phyloP scores from a whole-genome alignment of 2,797 vertebrate genomes.

The Alca torda region DNA sequence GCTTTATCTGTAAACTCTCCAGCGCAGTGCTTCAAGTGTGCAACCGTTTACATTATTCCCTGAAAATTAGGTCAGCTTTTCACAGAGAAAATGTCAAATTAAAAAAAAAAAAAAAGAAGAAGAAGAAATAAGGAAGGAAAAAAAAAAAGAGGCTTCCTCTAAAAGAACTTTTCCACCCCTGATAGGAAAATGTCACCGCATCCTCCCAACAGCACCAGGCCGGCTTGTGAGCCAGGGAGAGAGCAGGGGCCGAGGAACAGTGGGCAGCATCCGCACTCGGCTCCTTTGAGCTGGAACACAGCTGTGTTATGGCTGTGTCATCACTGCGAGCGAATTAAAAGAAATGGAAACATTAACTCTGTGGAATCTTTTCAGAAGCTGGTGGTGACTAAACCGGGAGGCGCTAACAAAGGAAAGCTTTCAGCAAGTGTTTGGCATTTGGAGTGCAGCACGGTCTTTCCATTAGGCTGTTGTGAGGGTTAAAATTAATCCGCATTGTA shows the following conservation, averaged over 20 bases:
- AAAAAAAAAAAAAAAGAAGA: neutral
- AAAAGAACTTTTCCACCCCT: slow-evolving; percentile 66
- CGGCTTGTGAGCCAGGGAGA: slow-evolving; percentile 63
- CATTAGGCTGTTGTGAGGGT: slow-evolving; percentile 66
- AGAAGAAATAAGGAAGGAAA: neutral
- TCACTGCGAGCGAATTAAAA: slow-evolving; percentile 71
- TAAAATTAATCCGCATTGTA: slow-evolving; percentile 58
- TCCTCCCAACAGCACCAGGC: slow-evolving; percentile 67
- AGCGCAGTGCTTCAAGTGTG: slow-evolving; percentile 64
- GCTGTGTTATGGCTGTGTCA: slow-evolving; percentile 78
- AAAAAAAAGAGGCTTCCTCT: slow-evolving; percentile 24
- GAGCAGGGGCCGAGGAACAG: slow-evolving; percentile 68
- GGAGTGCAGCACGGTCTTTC: slow-evolving; percentile 46
- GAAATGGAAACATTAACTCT: slow-evolving; percentile 79
- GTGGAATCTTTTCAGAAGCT: slow-evolving; percentile 77
- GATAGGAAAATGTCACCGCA: slow-evolving; percentile 71
- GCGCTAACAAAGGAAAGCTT: slow-evolving; percentile 74
- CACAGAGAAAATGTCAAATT: slow-evolving; percentile 71
- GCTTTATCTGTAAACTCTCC: slow-evolving; percentile 72
- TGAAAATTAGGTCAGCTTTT: slow-evolving; percentile 79
- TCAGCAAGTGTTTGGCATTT: slow-evolving; percentile 67
- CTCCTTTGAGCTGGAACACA: slow-evolving; percentile 73
- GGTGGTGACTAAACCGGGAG: slow-evolving; percentile 63
- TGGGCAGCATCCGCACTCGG: slow-evolving; percentile 69
- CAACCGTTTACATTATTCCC: slow-evolving; percentile 71